Base-by-base conservation (phyloP, 2,888 invertebrate genomes). In the Gymnocheta viridis region DNA sequence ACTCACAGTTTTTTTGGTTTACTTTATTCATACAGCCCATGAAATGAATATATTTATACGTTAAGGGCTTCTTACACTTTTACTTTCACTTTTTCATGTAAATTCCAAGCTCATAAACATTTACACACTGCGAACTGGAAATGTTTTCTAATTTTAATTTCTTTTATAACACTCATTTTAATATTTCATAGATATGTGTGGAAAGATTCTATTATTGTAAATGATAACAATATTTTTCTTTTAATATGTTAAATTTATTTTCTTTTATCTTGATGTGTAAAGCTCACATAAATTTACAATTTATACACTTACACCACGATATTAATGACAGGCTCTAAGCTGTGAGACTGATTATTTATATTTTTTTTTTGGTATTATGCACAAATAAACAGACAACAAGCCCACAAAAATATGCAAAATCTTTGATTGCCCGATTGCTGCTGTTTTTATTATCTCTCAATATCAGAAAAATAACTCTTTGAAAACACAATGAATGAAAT, bases 311-410 rank as follows among this genome's bases (percentile, higher is more conserved):
- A n/a, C 4, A 67, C 49, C 66, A 73, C 14, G 54, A 64, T 76
- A 54, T 69, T 70, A 56, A 70, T 70, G 49, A 41, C 44, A 35
- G 27, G 70, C 70, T 72, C 51, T 6, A 66, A 41, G 76, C 72
- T 58, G 47, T 47, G 62, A 76, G 41, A 73, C 17, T 41, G 66
- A 66, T 24, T 69, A 27, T 70, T 70, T 44, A 47, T 64, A 27
- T 62, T 62, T 69, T 29, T 47, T 29, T 24, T 60, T 49, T 49
- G 49, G 14, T n/a, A n/a, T n/a, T n/a, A n/a, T n/a, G 19, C 29
- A 38, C 32, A 51, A 44, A 32, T 14, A 41, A 29, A 62, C 17
- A 27, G 5, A 27, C n/a, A 51, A 24, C 47, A 41, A 5, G 10
- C 6, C n/a, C 12, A 12, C 10, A 32, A 22, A 29, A 12, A 14